Conservation (phyloP, 2,797 vertebrate genomes). For the Argentina silus region DNA sequence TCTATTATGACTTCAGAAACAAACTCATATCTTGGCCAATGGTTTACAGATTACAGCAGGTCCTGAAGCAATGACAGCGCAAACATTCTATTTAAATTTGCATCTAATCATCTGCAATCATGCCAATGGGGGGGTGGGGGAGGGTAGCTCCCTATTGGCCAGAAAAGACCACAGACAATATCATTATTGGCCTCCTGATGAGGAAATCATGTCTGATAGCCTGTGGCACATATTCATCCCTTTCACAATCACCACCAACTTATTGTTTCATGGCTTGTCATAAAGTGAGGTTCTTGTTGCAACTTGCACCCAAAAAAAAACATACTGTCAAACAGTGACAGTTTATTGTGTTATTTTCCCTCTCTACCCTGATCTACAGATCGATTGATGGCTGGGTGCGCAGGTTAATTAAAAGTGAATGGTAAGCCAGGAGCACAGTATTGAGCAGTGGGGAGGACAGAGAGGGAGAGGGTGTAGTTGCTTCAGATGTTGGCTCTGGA, state of each 20-base stretch:
- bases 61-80: conserved; percentile 7
- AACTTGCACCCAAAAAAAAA: background rate
- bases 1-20: background rate
- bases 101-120: conserved; percentile 7
- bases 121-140: background rate
- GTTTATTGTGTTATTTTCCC: conserved; percentile 8
- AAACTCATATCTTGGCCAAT: background rate
- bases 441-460: conserved; percentile 58
- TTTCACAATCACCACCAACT: conserved; percentile 9
- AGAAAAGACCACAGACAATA: conserved; percentile 1
- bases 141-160: background rate
- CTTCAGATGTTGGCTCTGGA: conserved; percentile 55
- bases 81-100: conserved; percentile 8
- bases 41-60: background rate
- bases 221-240: background rate
- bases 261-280: background rate
- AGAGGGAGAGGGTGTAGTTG: conserved; percentile 64
- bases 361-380: conserved; percentile 38
- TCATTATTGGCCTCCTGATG: conserved; percentile 15
- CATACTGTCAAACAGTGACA: conserved; percentile 6
- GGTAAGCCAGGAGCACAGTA: conserved; percentile 73
- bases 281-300: conserved; percentile 3
- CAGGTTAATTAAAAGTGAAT: conserved; percentile 84
- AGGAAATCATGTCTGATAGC: conserved; percentile 5
- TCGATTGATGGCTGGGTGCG: conserved; percentile 77